Evolutionary conservation across 53 echinoderm and acorn worm species (phyloP).

Genomic region (Antedon mediterranea): DNA sequence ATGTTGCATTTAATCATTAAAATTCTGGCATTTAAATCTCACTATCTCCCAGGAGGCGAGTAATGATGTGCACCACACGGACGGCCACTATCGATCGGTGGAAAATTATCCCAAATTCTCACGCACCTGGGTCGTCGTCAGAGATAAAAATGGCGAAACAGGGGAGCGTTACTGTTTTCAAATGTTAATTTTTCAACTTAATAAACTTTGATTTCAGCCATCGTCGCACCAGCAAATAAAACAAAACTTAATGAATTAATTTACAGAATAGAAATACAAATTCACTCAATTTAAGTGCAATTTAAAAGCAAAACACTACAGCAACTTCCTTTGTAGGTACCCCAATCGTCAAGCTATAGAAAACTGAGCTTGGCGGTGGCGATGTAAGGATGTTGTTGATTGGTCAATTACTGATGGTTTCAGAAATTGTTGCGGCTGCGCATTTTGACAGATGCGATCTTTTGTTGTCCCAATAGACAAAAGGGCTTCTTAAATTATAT

Average conservation of each 20-base stretch:
- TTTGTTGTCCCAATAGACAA: neutral
- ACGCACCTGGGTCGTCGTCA: neutral
- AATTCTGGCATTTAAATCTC: neutral
- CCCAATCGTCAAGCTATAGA: neutral
- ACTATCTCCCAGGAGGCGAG: neutral
- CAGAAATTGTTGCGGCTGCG: neutral
- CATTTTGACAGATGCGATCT: neutral
- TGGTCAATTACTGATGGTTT: constrained; percentile 40
- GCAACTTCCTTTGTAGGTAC: neutral
- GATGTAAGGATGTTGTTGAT: constrained; percentile 33
- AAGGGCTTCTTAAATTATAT: neutral
- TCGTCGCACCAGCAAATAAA: neutral
- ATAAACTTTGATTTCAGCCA: neutral
- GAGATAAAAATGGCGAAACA: neutral
- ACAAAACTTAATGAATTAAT: neutral
- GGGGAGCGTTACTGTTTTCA: neutral
- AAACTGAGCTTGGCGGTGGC: constrained; percentile 99
- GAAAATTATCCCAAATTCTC: neutral
- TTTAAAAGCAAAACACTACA: neutral
- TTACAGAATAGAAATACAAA: neutral
- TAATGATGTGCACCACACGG: neutral
- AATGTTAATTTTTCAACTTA: neutral
- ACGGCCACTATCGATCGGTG: neutral
- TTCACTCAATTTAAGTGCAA: neutral
- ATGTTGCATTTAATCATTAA: neutral